Conservation (phyloP, 2,797 vertebrate species). For the Aplochiton taeniatus region DNA sequence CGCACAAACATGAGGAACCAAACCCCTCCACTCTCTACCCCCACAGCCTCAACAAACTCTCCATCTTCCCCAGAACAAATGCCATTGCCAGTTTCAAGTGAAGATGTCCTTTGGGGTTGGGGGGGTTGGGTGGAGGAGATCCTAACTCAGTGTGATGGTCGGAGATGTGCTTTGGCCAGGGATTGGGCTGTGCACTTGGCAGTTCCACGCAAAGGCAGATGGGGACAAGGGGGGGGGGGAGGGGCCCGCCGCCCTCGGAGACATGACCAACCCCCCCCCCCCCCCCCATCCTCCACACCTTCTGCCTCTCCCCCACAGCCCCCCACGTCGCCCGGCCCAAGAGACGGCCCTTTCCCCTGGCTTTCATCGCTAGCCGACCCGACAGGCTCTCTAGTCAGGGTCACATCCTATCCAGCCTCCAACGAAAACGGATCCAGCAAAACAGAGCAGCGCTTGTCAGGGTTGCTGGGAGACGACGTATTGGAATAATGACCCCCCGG, state of each 20-base stretch:
- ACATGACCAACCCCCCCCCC: neutral
- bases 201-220: constrained; percentile 1
- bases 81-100: constrained; percentile 23
- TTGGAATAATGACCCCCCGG: constrained; percentile 24
- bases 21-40: constrained; percentile 8
- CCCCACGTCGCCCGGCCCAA: neutral
- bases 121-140: constrained; percentile 24
- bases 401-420: neutral
- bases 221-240: too few relatives aligned
- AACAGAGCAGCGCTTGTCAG: constrained; percentile 17
- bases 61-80: constrained; percentile 15
- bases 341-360: neutral
- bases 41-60: neutral
- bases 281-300: neutral
- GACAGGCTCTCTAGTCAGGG: constrained; percentile 20
- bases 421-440: constrained; percentile 9
- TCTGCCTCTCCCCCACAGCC: neutral
- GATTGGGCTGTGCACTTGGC: constrained; percentile 9
- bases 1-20: neutral
- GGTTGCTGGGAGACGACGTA: constrained; percentile 4
- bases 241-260: neutral
- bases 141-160: constrained; percentile 34
- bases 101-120: constrained; percentile 28
- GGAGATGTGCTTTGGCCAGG: constrained; percentile 17
- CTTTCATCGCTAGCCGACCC: constrained; percentile 4